phyloP scores from a whole-genome alignment of 2,888 invertebrate species.

The Entomobrya multifasciata region DNA sequence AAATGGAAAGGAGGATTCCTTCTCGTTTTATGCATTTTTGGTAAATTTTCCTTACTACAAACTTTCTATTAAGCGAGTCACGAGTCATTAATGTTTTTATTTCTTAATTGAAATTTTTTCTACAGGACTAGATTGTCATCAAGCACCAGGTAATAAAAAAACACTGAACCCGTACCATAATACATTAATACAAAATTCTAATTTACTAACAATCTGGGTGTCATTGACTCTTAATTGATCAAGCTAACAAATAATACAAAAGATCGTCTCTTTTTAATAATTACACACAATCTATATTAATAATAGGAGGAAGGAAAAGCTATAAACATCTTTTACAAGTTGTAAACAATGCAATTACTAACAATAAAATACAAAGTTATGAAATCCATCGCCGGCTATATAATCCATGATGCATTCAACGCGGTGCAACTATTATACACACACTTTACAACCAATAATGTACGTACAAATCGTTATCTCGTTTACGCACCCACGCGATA shows the following conservation, averaged over 20 bases:
- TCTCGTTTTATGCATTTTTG: conserved; percentile 72
- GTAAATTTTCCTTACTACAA: conserved; percentile 50
- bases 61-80: neutral
- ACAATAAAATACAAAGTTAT: too few relatives aligned
- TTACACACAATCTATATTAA: neutral
- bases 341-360: too few relatives aligned
- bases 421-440: neutral
- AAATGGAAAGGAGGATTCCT: conserved; percentile 75
- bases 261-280: neutral
- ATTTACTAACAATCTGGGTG: too few relatives aligned
- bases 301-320: conserved; percentile 2
- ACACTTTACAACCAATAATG: too few relatives aligned
- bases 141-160: conserved; percentile 78
- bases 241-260: neutral
- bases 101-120: conserved; percentile 32
- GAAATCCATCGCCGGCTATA: neutral
- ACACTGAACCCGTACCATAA: neutral
- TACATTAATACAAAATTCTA: too few relatives aligned
- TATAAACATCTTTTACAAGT: neutral
- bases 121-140: conserved; percentile 78
- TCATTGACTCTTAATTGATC: conserved; percentile 10
- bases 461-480: neutral
- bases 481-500: neutral
- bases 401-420: too few relatives aligned
- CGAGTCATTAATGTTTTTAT: neutral